A percentile compares a stretch with the other conserved stretches of the same genome.
phyloP scores from a whole-genome alignment of 2,113 vertebrate species.

The Axis porcinus region DNA sequence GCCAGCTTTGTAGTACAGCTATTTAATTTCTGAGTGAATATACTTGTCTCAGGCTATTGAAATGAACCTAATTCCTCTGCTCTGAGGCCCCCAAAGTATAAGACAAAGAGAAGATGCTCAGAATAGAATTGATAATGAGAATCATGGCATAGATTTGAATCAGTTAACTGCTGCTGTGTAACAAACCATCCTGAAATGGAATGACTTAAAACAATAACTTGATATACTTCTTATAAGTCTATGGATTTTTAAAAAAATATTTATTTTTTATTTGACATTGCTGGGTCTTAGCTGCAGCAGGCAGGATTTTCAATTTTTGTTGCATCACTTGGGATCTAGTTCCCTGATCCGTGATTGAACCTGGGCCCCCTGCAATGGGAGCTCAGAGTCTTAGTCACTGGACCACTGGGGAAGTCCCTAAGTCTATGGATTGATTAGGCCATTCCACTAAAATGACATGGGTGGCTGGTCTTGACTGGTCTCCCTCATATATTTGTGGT shows the following conservation, averaged over 20 bases:
- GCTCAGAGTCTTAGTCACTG: background rate
- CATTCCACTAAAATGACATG: background rate
- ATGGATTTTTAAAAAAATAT: background rate
- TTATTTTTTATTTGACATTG: background rate
- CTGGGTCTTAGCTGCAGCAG: background rate
- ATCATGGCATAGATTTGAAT: background rate
- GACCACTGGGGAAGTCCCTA: background rate
- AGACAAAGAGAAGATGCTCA: background rate
- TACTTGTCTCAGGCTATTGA: background rate
- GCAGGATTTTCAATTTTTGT: background rate
- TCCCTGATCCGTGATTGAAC: background rate
- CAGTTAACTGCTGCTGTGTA: background rate
- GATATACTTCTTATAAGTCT: background rate
- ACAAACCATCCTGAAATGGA: background rate
- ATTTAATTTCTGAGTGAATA: background rate
- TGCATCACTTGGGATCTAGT: background rate
- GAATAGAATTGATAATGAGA: background rate
- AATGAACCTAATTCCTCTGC: background rate
- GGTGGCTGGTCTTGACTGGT: background rate
- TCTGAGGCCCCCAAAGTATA: background rate
- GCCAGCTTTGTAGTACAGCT: background rate
- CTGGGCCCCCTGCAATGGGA: background rate
- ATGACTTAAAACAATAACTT: background rate
- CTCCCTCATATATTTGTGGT: background rate
- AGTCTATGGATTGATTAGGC: background rate